Evolutionary conservation across 2,888 invertebrate species (phyloP), one percentile per base, ranked within the genome.

Genomic region (Tenthredo scrophulariae): DNA sequence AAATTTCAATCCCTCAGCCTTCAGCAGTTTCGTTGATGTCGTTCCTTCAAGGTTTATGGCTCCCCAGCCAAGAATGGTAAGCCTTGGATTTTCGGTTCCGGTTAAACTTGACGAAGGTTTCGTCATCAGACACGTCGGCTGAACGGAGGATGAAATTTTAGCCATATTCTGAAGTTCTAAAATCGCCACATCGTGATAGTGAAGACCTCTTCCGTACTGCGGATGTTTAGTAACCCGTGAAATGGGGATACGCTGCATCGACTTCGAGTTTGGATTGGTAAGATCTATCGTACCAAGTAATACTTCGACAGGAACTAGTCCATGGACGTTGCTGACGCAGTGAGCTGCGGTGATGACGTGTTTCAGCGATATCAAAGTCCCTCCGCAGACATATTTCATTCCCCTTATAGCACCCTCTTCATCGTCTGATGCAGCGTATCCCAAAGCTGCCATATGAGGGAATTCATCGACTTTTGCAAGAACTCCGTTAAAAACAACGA

Each of bases 291-390:
- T 13, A 6, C 82, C 82, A 0, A 83, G 67, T 50, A 65, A 26
- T 87, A 91, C 93, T 88, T 89, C 88, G n/a, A 90, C 58, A 0
- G 93, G 93, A 7, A 88, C 86, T 9, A 79, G 10, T 10, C 89
- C 87, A 10, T 91, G 58, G 18, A 89, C 62, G 84, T 92, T 92
- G 40, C 50, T 90, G 29, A 92, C 91, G 77, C 93, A 93, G 84
- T 93, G 93, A 5, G 92, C 93, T 4, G 93, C 92, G 1, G 92
- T 92, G 4, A 93, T 85, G 3, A 93, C 88, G 46, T 91, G 89
- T 43, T 87, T 86, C 2, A 86, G 22, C 0, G 91, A 90, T 77
- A 93, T 92, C 84, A 93, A 87, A 9, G 91, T 90, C 22, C 92
- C 93, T 0, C 92, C 92, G 62, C 93, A 93, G 1, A 58, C 77